Conservation (phyloP, 2,113 vertebrate species). For the Tenrec ecaudatus region DNA sequence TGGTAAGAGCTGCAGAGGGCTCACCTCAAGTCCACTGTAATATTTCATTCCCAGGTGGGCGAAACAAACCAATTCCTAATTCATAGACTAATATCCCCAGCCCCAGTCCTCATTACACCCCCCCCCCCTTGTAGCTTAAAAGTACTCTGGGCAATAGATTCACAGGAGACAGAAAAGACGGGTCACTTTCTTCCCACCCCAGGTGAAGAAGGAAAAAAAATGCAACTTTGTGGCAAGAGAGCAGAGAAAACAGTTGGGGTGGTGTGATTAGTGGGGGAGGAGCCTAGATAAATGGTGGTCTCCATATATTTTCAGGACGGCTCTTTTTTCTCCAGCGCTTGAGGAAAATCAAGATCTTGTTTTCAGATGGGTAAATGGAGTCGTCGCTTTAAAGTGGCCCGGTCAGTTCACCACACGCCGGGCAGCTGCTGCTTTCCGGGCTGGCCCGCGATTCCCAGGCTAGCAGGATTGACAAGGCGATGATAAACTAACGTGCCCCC, state of each 20-base stretch:
- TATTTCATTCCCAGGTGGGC: constrained; percentile 71
- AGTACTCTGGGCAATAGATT: constrained; percentile 46
- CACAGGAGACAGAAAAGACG: constrained; percentile 65
- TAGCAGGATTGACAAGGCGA: constrained; percentile 98
- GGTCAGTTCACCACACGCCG: constrained; percentile 91
- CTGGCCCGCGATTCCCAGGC: constrained; percentile 97
- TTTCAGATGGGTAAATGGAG: constrained; percentile 90
- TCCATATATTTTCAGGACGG: constrained; percentile 80
- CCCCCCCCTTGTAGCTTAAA: constrained; percentile 68
- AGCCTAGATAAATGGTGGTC: constrained; percentile 76
- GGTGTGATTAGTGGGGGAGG: constrained; percentile 79
- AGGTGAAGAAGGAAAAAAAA: constrained; percentile 77
- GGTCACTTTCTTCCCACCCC: constrained; percentile 69
- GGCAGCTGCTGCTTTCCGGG: constrained; percentile 99
- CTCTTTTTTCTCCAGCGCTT: constrained; percentile 82
- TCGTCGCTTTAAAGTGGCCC: constrained; percentile 88
- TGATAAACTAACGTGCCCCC: constrained; percentile 99
- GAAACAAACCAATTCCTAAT: constrained; percentile 77
- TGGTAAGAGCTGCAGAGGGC: constrained; percentile 65
- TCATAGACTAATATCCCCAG: constrained; percentile 71
- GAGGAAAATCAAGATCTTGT: constrained; percentile 90
- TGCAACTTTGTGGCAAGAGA: constrained; percentile 79
- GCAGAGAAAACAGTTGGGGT: constrained; percentile 79
- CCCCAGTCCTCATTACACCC: constrained; percentile 60
- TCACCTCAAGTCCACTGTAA: constrained; percentile 68